phyloP scores from a whole-genome alignment of 2,888 invertebrate species.

The Drosophila infuscata region DNA sequence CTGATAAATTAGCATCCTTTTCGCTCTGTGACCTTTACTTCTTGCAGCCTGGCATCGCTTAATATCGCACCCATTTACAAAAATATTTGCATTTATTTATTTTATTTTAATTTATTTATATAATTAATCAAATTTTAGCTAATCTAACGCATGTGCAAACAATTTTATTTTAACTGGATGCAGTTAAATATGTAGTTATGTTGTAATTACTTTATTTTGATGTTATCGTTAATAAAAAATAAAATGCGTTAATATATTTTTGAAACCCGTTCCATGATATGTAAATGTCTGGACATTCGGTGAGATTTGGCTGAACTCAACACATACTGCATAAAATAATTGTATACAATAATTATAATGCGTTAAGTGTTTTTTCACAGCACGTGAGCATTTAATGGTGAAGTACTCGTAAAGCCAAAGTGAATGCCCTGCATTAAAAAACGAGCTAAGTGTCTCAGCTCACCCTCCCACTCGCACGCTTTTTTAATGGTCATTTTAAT shows the following conservation, averaged over 20 bases:
- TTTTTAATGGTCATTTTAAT: slow-evolving; percentile 48
- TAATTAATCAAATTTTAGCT: not conserved
- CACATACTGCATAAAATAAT: not conserved
- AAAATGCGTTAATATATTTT: not conserved
- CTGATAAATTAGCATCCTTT: slow-evolving; percentile 5
- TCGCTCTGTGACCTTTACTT: slow-evolving; percentile 1
- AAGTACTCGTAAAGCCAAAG: slow-evolving; percentile 28
- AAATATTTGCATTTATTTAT: slow-evolving; percentile 2
- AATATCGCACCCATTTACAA: not conserved
- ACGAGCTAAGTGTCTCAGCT: not conserved
- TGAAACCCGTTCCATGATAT: slow-evolving; percentile 5
- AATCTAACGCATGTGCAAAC: not conserved
- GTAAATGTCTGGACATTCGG: not conserved
- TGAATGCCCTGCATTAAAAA: slow-evolving; percentile 61
- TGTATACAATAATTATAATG: not conserved
- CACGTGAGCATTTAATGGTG: slow-evolving; percentile 16
- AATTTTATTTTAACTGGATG: slow-evolving; percentile 13
- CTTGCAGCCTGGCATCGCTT: slow-evolving; percentile 13
- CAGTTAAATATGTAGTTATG: not conserved
- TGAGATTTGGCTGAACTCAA: not conserved
- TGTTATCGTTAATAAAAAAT: not conserved
- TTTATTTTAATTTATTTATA: not conserved
- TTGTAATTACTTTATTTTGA: not conserved
- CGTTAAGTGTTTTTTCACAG: not conserved
- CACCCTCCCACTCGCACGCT: not conserved